Evolutionary conservation across 2,113 vertebrate species (phyloP).

Genomic region (Choloepus hoffmanni): DNA sequence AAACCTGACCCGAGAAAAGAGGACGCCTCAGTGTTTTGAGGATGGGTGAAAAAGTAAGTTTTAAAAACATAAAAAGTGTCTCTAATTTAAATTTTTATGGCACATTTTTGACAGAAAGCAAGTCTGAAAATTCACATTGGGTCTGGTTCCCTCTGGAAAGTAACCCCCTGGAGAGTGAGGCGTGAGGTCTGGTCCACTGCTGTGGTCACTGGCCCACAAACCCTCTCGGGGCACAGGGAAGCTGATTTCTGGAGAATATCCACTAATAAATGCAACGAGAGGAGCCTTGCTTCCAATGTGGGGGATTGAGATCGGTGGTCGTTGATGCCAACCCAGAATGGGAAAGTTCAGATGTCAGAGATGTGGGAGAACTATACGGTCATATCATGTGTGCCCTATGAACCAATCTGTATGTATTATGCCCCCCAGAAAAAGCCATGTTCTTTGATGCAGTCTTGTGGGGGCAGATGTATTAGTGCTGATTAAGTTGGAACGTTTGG

Average conservation of each 20-base stretch:
- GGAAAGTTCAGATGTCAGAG: not conserved
- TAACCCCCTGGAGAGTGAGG: accelerated
- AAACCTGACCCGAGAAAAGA: not conserved
- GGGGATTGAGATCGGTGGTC: accelerated
- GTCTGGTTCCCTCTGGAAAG: not conserved
- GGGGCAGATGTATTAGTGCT: too few relatives aligned
- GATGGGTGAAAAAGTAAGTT: accelerated
- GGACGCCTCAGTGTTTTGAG: not conserved
- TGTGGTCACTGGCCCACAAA: too few relatives aligned
- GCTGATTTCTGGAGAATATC: accelerated
- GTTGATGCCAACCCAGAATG: accelerated
- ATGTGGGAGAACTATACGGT: accelerated
- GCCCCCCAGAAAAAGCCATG: too few relatives aligned
- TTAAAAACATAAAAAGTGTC: not conserved
- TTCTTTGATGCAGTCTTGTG: too few relatives aligned
- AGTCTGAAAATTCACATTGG: not conserved
- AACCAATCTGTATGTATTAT: too few relatives aligned
- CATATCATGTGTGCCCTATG: accelerated
- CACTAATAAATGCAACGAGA: accelerated
- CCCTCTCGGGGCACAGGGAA: too few relatives aligned
- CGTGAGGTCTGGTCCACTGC: accelerated
- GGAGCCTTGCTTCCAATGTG: accelerated
- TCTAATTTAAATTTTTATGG: not conserved
- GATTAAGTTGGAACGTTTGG: too few relatives aligned
- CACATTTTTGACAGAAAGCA: not conserved